Percentiles rank a stretch among this genome's conserved stretches.
Evolutionary conservation across 2,113 vertebrate species (phyloP).

Genomic region (Cyanistes caeruleus): DNA sequence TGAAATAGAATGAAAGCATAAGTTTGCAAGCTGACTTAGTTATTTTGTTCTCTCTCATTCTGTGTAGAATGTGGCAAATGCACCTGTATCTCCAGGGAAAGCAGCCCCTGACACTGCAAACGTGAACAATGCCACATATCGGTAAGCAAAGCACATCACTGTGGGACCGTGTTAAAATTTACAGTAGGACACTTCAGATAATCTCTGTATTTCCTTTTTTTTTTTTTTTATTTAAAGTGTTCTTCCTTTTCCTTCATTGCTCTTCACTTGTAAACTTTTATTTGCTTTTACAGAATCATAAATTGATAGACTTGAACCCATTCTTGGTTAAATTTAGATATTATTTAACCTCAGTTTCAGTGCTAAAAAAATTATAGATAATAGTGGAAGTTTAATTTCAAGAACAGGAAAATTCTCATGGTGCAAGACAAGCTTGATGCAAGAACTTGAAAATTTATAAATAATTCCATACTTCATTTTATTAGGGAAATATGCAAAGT

Average conservation of each 20-base stretch:
- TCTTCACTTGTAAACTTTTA: not conserved
- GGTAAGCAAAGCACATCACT: conserved; percentile 61
- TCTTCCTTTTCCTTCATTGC: not conserved
- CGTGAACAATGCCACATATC: conserved; percentile 42
- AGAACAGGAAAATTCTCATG: not conserved
- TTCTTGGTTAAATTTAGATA: not conserved
- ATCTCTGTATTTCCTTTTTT: not conserved
- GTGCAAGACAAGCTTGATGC: not conserved
- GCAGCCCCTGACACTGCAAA: conserved; percentile 53
- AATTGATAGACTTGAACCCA: not conserved
- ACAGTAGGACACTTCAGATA: not conserved
- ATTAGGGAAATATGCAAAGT: not conserved
- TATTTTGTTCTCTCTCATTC: not conserved
- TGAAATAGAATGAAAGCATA: not conserved
- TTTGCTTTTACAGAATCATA: not conserved
- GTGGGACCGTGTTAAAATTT: not conserved
- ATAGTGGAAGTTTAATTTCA: not conserved
- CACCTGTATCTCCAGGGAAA: conserved; percentile 74
- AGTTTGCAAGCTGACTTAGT: not conserved
- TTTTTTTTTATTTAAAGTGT: not conserved
- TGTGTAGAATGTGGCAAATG: conserved; percentile 53
- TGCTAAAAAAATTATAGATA: not conserved
- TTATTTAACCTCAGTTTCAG: not conserved
- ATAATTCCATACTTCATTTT: not conserved
- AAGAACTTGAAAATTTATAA: not conserved